Evolutionary conservation across 2,888 invertebrate species (phyloP), one percentile per base, ranked within the genome.

Genomic region (Agrotis puta): DNA sequence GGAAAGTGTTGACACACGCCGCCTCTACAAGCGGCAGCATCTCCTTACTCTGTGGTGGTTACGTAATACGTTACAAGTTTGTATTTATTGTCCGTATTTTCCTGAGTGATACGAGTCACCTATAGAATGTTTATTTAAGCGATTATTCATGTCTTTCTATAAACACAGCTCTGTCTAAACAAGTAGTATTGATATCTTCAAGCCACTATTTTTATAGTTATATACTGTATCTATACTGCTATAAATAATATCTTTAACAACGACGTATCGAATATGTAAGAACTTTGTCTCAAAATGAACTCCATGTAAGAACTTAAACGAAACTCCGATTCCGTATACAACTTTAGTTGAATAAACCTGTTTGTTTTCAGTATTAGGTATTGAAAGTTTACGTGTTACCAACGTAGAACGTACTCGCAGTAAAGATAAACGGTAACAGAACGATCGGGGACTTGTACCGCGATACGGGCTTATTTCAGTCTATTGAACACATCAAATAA

Each of bases 401-500:
- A 39, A 62, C 22, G 16, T 64, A 48, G 47, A 54, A 27, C 57
- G 56, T 64, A 73, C 57, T 45, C 51, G 53, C 50, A 74, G 64
- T 74, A 65, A 68, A 74, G 50, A 78, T 69, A 74, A 78, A 65
- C 43, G 43, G 56, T 22, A 51, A n/a, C 24, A 47, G 22, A 74
- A 58, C 57, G 64, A 56, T 50, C 61, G 13, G n/a, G 39, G 62
- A 65, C 45, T 62, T 45, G 64, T 79, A 50, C 54, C 39, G 64
- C 47, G 13, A 77, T 74, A 79, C 62, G 53, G 43, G 69, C 53
- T 64, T 64, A 54, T 62, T 79, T 53, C 70, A 61, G 27, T 64
- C 64, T 62, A 76, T 80, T 75, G 66, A 43, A 66, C 43, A 67
- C 57, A 76, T 79, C 64, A 70, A 79, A 80, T 80, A 58, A 76